Evolutionary conservation across 1,140 invertebrate genomes (phyloP).

Genomic region (Wiebesia pumilae): DNA sequence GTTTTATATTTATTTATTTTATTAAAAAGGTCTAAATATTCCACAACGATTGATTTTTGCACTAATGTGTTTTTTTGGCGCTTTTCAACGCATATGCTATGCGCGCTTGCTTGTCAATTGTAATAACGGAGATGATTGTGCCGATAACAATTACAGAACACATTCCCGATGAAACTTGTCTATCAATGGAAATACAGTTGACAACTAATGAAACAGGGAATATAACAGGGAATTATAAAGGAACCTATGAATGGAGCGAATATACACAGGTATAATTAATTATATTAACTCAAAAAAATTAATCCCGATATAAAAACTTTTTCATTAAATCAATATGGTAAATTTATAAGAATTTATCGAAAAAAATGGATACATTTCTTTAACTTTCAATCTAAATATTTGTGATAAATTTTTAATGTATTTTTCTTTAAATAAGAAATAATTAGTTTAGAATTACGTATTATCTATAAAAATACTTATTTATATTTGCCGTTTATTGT

Average conservation of each 20-base stretch:
- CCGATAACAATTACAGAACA: constrained; percentile 3
- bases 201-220: neutral
- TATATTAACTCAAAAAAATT: neutral
- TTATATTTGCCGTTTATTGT: too few species aligned
- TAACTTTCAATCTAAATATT: too few species aligned
- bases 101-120: constrained; percentile 90
- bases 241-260: constrained; percentile 62
- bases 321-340: too few species aligned
- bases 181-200: constrained; percentile 38
- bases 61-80: constrained; percentile 89
- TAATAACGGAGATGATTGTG: constrained; percentile 90
- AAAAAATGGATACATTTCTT: too few species aligned
- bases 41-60: constrained; percentile 86
- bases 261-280: constrained; percentile 34
- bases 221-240: neutral
- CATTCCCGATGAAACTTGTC: constrained; percentile 77
- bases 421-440: too few species aligned
- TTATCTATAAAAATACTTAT: too few species aligned
- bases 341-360: too few species aligned
- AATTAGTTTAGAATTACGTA: too few species aligned
- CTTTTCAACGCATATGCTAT: constrained; percentile 91
- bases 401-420: too few species aligned
- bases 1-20: constrained; percentile 5
- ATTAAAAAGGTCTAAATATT: constrained; percentile 77
- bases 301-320: neutral